Percentiles rank a stretch among this genome's conserved stretches.
These are phyloP conservation scores for Andrena chrysosceles DNA, from an alignment of 2,888 invertebrate species.

Conservation along the genomic window DNA sequence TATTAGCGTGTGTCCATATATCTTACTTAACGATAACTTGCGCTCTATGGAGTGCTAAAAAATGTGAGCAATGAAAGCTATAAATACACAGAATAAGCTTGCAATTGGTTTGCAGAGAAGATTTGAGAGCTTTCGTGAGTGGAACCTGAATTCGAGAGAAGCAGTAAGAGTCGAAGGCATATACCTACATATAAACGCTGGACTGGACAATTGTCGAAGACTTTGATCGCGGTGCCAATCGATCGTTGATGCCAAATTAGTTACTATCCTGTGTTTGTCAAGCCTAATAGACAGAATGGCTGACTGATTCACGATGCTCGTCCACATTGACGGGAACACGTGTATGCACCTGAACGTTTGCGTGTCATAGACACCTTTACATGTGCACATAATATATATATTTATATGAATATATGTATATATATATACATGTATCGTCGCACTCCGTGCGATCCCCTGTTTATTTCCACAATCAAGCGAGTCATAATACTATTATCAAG, in stretches of 20 bases:
- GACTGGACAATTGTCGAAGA: slow-evolving; percentile 54
- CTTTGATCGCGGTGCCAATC: slow-evolving; percentile 50
- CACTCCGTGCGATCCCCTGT: slow-evolving; percentile 73
- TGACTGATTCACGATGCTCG: slow-evolving; percentile 65
- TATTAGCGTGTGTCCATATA: too few relatives aligned
- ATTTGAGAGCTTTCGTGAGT: too few relatives aligned
- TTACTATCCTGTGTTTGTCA: slow-evolving; percentile 75
- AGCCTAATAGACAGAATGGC: slow-evolving; percentile 75
- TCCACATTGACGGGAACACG: slow-evolving; percentile 33
- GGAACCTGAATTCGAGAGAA: too few relatives aligned
- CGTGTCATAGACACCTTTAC: slow-evolving; percentile 7
- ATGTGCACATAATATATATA: too few relatives aligned
- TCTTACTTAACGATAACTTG: too few relatives aligned
- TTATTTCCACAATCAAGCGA: slow-evolving; percentile 83
- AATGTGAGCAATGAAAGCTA: too few relatives aligned
- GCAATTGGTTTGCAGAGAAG: too few relatives aligned
- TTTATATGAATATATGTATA: slow-evolving; percentile 7
- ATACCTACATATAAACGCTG: not conserved
- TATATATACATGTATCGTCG: slow-evolving; percentile 44
- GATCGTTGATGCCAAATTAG: slow-evolving; percentile 67
- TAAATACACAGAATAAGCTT: too few relatives aligned
- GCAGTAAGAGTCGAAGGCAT: too few relatives aligned
- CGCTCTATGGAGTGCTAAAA: too few relatives aligned
- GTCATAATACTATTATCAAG: slow-evolving; percentile 83
- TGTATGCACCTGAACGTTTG: slow-evolving; percentile 1